A percentile compares a stretch with the other conserved stretches of the same genome.
Evolutionary conservation across 2,888 invertebrate genomes (phyloP).

Genomic region (Alitta virens): DNA sequence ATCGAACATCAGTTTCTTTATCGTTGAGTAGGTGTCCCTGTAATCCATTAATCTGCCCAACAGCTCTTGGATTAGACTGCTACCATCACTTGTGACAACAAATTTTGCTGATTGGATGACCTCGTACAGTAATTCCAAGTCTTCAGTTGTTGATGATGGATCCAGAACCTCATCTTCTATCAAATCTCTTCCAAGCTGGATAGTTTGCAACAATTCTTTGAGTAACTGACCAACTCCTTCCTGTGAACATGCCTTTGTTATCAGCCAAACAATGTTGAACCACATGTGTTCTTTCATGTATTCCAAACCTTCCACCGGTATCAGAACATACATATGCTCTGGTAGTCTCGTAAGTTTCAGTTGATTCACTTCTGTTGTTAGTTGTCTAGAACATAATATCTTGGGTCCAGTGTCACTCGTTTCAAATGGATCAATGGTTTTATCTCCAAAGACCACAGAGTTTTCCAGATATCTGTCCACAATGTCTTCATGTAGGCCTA

Average conservation of each 20-base stretch:
- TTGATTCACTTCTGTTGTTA: constrained; percentile 5
- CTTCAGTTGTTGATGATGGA: not conserved
- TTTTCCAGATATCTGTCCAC: constrained; percentile 17
- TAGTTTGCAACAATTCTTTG: constrained; percentile 13
- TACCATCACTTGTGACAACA: constrained; percentile 7
- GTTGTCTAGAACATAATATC: constrained; percentile 8
- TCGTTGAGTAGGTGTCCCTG: not conserved
- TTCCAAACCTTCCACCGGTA: constrained; percentile 24
- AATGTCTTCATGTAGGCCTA: constrained; percentile 23
- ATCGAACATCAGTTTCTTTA: constrained; percentile 11
- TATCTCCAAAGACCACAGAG: not conserved
- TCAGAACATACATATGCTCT: constrained; percentile 16
- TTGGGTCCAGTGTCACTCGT: not conserved
- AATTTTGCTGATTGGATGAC: constrained; percentile 19
- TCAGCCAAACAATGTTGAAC: constrained; percentile 26
- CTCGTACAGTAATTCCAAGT: constrained; percentile 18
- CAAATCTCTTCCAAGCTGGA: constrained; percentile 13
- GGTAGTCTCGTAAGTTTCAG: constrained; percentile 19
- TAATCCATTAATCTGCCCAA: constrained; percentile 11
- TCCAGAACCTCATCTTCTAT: constrained; percentile 9
- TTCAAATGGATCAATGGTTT: not conserved
- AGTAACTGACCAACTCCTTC: too few relatives aligned
- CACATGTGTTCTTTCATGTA: constrained; percentile 19
- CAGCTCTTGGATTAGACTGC: constrained; percentile 12
- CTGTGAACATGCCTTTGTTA: constrained; percentile 11